Conservation (phyloP, 2,113 vertebrate species). For the Crotalus helleri region DNA sequence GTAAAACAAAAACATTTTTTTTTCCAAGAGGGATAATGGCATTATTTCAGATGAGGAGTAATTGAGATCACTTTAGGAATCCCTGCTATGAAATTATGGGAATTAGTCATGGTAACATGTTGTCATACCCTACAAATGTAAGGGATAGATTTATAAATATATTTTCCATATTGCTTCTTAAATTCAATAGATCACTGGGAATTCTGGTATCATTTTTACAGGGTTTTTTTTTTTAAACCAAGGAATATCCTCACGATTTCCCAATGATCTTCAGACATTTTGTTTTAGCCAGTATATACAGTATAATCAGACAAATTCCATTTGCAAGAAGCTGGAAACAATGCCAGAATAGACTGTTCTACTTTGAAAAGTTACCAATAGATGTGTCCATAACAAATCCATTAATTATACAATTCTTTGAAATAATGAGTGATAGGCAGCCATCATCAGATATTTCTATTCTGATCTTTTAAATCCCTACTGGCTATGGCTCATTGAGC, state of each 20-base stretch:
- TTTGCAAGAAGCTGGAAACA: not conserved
- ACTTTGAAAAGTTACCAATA: constrained; percentile 19
- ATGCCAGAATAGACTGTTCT: fast-evolving
- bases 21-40: not conserved
- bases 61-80: not conserved
- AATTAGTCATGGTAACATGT: not conserved
- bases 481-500: constrained; percentile 37
- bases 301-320: not conserved
- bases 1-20: not conserved
- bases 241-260: not conserved
- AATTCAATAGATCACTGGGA: not conserved
- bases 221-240: not conserved
- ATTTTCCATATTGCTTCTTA: not conserved
- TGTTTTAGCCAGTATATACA: not conserved
- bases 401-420: constrained; percentile 47
- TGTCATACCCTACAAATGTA: not conserved
- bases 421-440: constrained; percentile 44
- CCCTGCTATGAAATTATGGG: not conserved
- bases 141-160: not conserved
- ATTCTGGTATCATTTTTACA: not conserved
- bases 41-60: not conserved
- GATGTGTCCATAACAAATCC: constrained; percentile 24
- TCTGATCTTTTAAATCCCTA: constrained; percentile 41
- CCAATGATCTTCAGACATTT: not conserved
- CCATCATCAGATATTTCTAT: constrained; percentile 36